A percentile compares a stretch with the other conserved stretches of the same genome.
These are phyloP conservation scores for Laterallus jamaicensis DNA, from an alignment of 2,113 vertebrate species.

Conservation along the genomic window DNA sequence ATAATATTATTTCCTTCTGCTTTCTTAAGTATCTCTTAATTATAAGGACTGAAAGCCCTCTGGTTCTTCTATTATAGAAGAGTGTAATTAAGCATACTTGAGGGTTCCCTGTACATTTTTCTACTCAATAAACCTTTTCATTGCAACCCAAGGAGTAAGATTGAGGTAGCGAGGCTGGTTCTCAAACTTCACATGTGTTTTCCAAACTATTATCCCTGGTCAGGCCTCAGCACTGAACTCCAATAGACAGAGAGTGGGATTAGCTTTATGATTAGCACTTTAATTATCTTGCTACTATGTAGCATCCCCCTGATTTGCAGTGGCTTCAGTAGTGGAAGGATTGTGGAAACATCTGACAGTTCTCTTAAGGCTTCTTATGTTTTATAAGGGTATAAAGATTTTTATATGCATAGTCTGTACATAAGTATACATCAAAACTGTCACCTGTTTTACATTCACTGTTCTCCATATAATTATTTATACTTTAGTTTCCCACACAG, in stretches of 20 bases:
- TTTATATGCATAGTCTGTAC: neutral
- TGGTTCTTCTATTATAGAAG: neutral
- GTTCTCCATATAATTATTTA: neutral
- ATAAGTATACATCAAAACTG: neutral
- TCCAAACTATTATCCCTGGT: neutral
- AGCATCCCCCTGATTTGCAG: neutral
- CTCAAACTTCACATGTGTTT: neutral
- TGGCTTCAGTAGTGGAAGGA: neutral
- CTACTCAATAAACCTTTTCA: neutral
- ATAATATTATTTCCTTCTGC: neutral
- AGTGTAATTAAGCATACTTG: neutral
- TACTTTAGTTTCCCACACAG: neutral
- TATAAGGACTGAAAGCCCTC: neutral
- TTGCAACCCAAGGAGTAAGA: neutral
- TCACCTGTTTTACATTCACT: neutral
- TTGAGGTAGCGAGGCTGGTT: neutral
- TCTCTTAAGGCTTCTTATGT: neutral
- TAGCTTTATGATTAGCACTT: neutral
- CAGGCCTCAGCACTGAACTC: neutral
- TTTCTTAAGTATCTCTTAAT: neutral
- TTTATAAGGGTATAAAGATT: neutral
- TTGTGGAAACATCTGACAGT: neutral
- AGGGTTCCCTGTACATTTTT: neutral
- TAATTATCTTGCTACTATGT: neutral
- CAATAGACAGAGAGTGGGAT: neutral